A percentile compares a stretch with the other conserved stretches of the same genome.
Conservation (phyloP, 23 tunicate genomes). For the Trididemnum nubilum region DNA sequence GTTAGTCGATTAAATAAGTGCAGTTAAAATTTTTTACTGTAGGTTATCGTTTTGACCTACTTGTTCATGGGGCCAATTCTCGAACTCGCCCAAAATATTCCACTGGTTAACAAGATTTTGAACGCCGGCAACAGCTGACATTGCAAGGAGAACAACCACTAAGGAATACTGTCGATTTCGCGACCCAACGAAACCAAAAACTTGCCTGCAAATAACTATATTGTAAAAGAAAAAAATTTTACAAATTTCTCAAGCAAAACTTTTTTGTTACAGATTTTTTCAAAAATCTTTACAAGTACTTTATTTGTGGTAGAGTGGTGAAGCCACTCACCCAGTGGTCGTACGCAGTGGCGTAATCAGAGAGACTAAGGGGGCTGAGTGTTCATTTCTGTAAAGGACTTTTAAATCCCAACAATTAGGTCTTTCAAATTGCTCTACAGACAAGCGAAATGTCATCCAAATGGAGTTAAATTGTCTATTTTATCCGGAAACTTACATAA, state of each 20-base stretch:
- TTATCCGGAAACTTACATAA: too few relatives aligned
- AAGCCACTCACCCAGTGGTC: too few relatives aligned
- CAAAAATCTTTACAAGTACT: not conserved
- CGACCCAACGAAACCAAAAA: slow-evolving; percentile 61
- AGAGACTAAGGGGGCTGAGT: too few relatives aligned
- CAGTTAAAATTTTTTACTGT: too few relatives aligned
- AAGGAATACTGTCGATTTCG: slow-evolving; percentile 52
- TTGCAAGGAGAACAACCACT: slow-evolving; percentile 63
- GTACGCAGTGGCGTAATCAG: too few relatives aligned
- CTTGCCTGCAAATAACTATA: slow-evolving; percentile 51
- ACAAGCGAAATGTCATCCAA: too few relatives aligned
- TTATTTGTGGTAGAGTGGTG: not conserved
- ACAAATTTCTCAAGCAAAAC: not conserved
- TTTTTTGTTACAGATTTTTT: too few relatives aligned
- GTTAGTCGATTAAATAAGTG: too few relatives aligned
- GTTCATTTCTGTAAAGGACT: too few relatives aligned
- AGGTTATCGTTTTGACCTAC: slow-evolving; percentile 35
- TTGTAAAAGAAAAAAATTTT: not conserved
- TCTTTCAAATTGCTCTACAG: too few relatives aligned
- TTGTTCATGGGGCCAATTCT: slow-evolving; percentile 98
- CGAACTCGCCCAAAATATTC: slow-evolving; percentile 95
- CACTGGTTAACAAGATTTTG: slow-evolving; percentile 70
- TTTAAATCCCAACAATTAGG: too few relatives aligned
- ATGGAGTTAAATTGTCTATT: too few relatives aligned
- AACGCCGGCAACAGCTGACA: slow-evolving; percentile 71